Evolutionary conservation across 2,797 vertebrate species (phyloP).

Genomic region (Danio kyathit): DNA sequence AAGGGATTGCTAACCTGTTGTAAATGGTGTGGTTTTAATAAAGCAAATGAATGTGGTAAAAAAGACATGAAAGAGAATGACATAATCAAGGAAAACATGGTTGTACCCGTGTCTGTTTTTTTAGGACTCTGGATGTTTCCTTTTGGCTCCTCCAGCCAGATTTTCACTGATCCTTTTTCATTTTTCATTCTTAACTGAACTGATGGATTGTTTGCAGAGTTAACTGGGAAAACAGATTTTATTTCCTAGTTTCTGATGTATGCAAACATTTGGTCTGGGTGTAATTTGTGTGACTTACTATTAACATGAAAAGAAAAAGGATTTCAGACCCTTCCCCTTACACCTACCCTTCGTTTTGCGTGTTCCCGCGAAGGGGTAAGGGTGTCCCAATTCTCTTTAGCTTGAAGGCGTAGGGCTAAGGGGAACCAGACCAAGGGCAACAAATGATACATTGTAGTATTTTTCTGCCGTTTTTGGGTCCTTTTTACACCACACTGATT

Average conservation of each 20-base stretch:
- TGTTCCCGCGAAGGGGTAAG: no score
- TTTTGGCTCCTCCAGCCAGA: neutral
- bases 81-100: constrained; percentile 11
- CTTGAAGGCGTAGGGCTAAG: no score
- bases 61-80: constrained; percentile 4
- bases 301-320: neutral
- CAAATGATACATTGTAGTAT: no score
- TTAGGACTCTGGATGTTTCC: neutral
- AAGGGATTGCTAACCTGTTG: constrained; percentile 48
- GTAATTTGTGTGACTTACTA: neutral
- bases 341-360: no score
- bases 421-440: no score
- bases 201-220: neutral
- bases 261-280: neutral
- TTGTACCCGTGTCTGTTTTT: constrained; percentile 1
- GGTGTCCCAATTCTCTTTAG: no score
- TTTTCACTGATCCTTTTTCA: neutral
- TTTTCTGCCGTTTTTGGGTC: no score
- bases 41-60: constrained; percentile 14
- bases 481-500: no score
- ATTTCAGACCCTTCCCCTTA: no score
- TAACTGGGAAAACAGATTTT: neutral
- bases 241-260: neutral
- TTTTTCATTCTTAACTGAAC: constrained; percentile 1
- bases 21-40: constrained; percentile 53